Percentiles rank a stretch among this genome's conserved stretches.
These are phyloP conservation scores for Phengaris alcon DNA, from an alignment of 2,888 invertebrate genomes.

Conservation along the genomic window DNA sequence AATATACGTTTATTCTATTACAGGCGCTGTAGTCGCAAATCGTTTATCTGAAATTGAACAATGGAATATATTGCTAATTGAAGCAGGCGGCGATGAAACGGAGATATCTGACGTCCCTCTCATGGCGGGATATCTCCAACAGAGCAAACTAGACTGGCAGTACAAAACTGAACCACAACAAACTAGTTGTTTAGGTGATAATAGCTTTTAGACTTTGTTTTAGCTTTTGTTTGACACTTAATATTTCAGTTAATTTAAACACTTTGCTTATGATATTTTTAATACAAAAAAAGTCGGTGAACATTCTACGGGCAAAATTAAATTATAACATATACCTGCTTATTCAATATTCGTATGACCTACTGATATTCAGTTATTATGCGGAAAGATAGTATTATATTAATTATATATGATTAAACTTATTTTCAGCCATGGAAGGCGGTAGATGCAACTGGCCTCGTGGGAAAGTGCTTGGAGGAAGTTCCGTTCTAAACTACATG, in stretches of 20 bases:
- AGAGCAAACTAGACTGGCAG: slow-evolving; percentile 93
- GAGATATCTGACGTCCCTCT: slow-evolving; percentile 94
- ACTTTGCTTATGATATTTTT: no score
- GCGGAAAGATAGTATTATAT: no score
- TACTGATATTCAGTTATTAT: no score
- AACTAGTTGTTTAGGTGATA: slow-evolving; percentile 87
- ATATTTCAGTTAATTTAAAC: no score
- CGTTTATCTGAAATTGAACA: slow-evolving; percentile 87
- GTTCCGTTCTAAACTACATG: slow-evolving; percentile 95
- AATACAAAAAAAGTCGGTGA: no score
- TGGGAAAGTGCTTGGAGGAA: slow-evolving; percentile 94
- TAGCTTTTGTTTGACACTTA: no score
- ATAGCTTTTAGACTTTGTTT: no score
- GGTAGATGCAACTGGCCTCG: slow-evolving; percentile 94
- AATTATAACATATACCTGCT: no score
- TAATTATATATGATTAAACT: slow-evolving; percentile 11
- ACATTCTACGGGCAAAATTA: no score
- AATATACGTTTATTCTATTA: slow-evolving; percentile 36
- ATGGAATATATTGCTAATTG: slow-evolving; percentile 89
- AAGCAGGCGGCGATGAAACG: slow-evolving; percentile 94
- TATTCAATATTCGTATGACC: no score
- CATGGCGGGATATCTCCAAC: slow-evolving; percentile 91
- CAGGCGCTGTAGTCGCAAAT: slow-evolving; percentile 91
- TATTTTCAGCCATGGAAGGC: slow-evolving; percentile 86
- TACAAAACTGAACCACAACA: slow-evolving; percentile 95